Percentiles rank a stretch among this genome's conserved stretches.
Conservation (phyloP, 2,797 vertebrate species). For the Liparis tanakae region DNA sequence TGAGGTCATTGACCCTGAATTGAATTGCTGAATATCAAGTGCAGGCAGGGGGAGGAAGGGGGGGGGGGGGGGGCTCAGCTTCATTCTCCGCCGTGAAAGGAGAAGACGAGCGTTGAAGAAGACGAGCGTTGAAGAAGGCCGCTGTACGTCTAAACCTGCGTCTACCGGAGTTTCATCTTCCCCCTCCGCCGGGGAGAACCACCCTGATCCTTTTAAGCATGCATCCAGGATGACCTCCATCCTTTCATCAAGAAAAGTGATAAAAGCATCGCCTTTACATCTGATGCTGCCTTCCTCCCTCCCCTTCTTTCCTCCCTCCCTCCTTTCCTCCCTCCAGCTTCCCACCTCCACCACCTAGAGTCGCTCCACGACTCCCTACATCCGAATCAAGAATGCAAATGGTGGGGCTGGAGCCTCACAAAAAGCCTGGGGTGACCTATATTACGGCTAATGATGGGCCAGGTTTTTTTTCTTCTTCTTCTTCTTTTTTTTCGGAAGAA, state of each 20-base stretch:
- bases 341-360: slow-evolving; percentile 74
- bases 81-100: slow-evolving; percentile 11
- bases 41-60: no score
- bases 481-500: slow-evolving; percentile 64
- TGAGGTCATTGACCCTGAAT: slow-evolving; percentile 18
- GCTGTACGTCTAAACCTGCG: slow-evolving; percentile 54
- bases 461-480: slow-evolving; percentile 52
- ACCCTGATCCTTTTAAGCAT: slow-evolving; percentile 72
- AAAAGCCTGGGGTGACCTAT: slow-evolving; percentile 87
- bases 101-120: neutral
- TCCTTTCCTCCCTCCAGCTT: slow-evolving; percentile 35
- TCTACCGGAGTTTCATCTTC: slow-evolving; percentile 65
- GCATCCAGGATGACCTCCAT: slow-evolving; percentile 71
- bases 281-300: slow-evolving; percentile 59
- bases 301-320: slow-evolving; percentile 49
- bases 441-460: slow-evolving; percentile 87
- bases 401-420: slow-evolving; percentile 80
- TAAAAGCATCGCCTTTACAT: slow-evolving; percentile 78
- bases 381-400: slow-evolving; percentile 88
- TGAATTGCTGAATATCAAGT: slow-evolving; percentile 17
- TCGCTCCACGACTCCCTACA: slow-evolving; percentile 68
- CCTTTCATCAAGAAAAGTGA: slow-evolving; percentile 79
- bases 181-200: slow-evolving; percentile 68
- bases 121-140: neutral
- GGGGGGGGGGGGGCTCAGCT: neutral